Percentiles rank a stretch among this genome's conserved stretches.
These are phyloP conservation scores for Resseliella maxima DNA, from an alignment of 2,888 invertebrate genomes.

Conservation along the genomic window DNA sequence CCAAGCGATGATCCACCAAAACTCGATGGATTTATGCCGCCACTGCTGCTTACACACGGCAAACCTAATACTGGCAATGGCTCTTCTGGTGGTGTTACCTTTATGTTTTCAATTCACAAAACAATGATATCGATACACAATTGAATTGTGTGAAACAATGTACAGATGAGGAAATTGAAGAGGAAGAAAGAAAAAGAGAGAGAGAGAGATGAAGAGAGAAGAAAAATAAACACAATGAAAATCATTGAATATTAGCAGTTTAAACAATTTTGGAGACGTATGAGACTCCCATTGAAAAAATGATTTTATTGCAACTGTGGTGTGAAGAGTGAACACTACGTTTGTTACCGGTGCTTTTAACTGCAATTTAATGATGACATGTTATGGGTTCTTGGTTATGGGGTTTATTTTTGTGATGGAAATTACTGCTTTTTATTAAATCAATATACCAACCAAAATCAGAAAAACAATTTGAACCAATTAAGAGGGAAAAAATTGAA, in stretches of 20 bases:
- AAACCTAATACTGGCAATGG: slow-evolving; percentile 67
- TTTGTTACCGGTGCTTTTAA: neutral
- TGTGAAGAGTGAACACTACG: neutral
- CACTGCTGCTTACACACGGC: slow-evolving; percentile 65
- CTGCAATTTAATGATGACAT: slow-evolving; percentile 10
- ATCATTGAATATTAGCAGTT: neutral
- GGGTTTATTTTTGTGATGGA: neutral
- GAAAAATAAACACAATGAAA: neutral
- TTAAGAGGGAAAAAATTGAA: no score
- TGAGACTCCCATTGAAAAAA: neutral
- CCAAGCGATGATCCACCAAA: slow-evolving; percentile 64
- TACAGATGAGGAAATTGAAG: neutral
- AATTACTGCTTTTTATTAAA: neutral
- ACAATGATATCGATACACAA: no score
- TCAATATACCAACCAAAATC: neutral
- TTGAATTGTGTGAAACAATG: neutral
- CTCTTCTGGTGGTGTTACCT: slow-evolving; percentile 78
- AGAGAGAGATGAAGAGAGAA: neutral
- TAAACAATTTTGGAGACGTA: neutral
- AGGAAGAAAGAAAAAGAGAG: neutral
- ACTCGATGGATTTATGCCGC: slow-evolving; percentile 59
- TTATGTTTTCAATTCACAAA: slow-evolving; percentile 55
- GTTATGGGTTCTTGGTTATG: neutral
- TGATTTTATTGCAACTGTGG: neutral
- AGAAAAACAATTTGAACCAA: neutral